These are phyloP conservation scores for Aegotheles bennettii DNA, from an alignment of 2,113 vertebrate species.

Conservation along the genomic window DNA sequence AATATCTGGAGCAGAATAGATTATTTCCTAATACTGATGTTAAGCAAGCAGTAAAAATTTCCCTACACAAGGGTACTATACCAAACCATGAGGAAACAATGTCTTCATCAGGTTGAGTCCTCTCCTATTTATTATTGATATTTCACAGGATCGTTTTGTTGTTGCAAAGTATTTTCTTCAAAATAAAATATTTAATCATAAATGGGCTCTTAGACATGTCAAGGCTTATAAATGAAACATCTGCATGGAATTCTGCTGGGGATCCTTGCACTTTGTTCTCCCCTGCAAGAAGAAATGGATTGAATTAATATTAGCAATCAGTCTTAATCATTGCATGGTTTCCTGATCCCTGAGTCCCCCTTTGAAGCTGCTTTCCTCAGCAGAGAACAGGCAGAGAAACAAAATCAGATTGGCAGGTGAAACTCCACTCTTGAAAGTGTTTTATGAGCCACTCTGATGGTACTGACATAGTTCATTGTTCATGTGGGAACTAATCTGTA, in stretches of 20 bases:
- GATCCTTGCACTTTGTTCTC: conserved; percentile 13
- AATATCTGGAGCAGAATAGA: neutral
- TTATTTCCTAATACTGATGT: neutral
- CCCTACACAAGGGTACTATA: neutral
- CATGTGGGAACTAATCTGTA: neutral
- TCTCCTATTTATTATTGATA: neutral
- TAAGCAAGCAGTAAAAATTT: neutral
- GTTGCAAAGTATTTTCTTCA: neutral
- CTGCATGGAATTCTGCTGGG: neutral
- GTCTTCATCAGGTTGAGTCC: neutral
- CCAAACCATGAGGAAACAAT: neutral
- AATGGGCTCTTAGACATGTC: neutral
- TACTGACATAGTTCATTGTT: conserved; percentile 4
- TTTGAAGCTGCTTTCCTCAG: conserved; percentile 33
- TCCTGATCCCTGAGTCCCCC: neutral
- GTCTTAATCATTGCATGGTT: conserved; percentile 35
- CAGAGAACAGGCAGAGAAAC: neutral
- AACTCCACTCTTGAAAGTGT: conserved; percentile 25
- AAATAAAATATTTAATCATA: conserved; percentile 21
- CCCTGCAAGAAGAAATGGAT: neutral
- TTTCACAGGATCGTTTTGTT: neutral
- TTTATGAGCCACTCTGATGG: neutral
- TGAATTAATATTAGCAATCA: conserved; percentile 50
- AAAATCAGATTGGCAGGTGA: conserved; percentile 47
- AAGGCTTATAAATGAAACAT: conserved; percentile 15